Base-by-base conservation (phyloP, 1,140 invertebrate genomes). In the Bombus huntii region DNA sequence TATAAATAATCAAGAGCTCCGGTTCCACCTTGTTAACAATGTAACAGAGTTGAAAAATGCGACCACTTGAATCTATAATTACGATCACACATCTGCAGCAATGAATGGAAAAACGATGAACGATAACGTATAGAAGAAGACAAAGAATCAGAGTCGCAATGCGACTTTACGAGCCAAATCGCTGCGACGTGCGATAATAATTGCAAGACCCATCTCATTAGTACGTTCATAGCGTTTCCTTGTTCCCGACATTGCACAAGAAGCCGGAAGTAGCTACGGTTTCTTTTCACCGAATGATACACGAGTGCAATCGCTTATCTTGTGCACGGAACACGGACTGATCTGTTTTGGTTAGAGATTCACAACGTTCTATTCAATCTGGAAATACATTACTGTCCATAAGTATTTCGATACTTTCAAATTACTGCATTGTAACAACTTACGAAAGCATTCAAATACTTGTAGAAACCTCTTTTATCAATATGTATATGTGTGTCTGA, bases 251-350 rank as follows among this genome's bases (percentile, higher is more conserved):
- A 82, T 76, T 75, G 80, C 88, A 72, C 70, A 81, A 75, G 82
- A 83, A 90, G 82, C 88, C 88, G 88, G 88, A 89, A 90, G 81
- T 68, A n/a, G 70, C 72, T 28, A 81, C 79, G 73, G 73, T 74
- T 76, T 72, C 53, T 87, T 70, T 82, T 75, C 39, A 57, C 44
- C 28, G 73, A 70, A 59, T 85, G 88, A 90, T 89, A 81, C 78
- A 83, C 86, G 88, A 87, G 70, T 76, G 62, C 68, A 65, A 77
- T 87, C 77, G 62, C n/a, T 89, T 90, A 89, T 87, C 81, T 75
- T 39, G 8, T n/a, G 78, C 66, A n/a, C 10, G 34, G 77, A 34
- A 65, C 18, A 53, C 42, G 34, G 12, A 15, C 42, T 70, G 66
- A 89, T 87, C 37, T 42, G 44, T 74, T 57, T 81, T 37, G 68